These are phyloP conservation scores for Salminus brasiliensis DNA, from an alignment of 2,113 vertebrate genomes.

Conservation along the genomic window DNA sequence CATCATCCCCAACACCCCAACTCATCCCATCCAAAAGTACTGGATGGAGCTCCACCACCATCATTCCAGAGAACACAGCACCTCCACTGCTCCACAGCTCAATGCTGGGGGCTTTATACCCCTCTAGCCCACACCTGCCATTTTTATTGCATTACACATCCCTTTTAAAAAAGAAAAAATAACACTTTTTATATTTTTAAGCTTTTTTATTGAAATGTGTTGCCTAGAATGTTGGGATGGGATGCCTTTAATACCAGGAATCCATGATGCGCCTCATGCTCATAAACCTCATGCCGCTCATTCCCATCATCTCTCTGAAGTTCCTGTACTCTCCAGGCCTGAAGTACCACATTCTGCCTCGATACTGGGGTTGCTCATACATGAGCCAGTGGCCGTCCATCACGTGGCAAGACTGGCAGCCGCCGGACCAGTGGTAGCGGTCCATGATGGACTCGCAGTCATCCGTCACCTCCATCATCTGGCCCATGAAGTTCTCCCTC, in stretches of 20 bases:
- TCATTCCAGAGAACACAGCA: too few relatives aligned
- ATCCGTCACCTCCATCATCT: not conserved
- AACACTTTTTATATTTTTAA: not conserved
- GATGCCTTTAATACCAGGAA: not conserved
- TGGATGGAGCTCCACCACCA: too few relatives aligned
- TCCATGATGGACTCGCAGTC: slow-evolving; percentile 27
- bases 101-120: too few relatives aligned
- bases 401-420: slow-evolving; percentile 63
- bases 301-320: slow-evolving; percentile 43
- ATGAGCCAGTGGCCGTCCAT: slow-evolving; percentile 68
- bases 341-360: slow-evolving; percentile 56
- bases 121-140: too few relatives aligned
- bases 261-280: slow-evolving; percentile 8
- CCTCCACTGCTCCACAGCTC: too few relatives aligned
- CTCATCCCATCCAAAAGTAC: too few relatives aligned
- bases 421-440: slow-evolving; percentile 20
- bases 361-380: slow-evolving; percentile 63
- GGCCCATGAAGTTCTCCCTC: slow-evolving; percentile 62
- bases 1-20: too few relatives aligned
- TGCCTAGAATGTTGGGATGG: not conserved
- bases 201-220: not conserved
- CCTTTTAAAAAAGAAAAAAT: not conserved
- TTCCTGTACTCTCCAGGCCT: slow-evolving; percentile 62
- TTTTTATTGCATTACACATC: too few relatives aligned
- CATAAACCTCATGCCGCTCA: slow-evolving; percentile 14